Evolutionary conservation across 2,797 vertebrate genomes (phyloP).

Genomic region (Chelon labrosus): DNA sequence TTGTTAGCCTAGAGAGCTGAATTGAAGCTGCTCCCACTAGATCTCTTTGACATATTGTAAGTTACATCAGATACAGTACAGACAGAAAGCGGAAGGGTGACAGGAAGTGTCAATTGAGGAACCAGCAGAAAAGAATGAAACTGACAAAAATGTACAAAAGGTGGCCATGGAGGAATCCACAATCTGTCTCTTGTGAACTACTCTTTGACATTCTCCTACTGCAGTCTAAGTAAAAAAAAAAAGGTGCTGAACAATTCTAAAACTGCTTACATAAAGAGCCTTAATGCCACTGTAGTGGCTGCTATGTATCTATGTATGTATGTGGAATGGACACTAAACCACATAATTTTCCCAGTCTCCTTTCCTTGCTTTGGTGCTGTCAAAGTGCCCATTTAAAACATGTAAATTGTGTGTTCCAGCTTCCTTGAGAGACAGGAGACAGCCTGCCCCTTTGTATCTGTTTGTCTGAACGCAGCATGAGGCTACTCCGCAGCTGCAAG

Average conservation of each 20-base stretch:
- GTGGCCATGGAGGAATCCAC: background rate
- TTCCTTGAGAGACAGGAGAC: constrained; percentile 31
- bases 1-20: constrained; percentile 6
- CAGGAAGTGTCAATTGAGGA: background rate
- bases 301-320: background rate
- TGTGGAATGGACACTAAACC: background rate
- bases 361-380: background rate
- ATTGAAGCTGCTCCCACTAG: background rate
- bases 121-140: constrained; percentile 2
- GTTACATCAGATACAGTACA: background rate
- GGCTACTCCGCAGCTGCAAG: constrained; percentile 55
- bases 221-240: background rate
- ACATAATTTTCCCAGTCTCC: background rate
- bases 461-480: constrained; percentile 32
- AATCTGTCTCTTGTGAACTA: background rate
- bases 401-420: constrained; percentile 7
- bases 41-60: background rate
- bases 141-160: background rate
- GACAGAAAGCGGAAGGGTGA: background rate
- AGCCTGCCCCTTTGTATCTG: constrained; percentile 49
- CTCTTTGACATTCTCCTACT: background rate
- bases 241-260: background rate
- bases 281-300: background rate
- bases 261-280: background rate
- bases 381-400: constrained; percentile 4